Percentiles rank a stretch among this genome's conserved stretches.
Evolutionary conservation across 2,797 vertebrate species (phyloP).

Genomic region (Naso thynnoides): DNA sequence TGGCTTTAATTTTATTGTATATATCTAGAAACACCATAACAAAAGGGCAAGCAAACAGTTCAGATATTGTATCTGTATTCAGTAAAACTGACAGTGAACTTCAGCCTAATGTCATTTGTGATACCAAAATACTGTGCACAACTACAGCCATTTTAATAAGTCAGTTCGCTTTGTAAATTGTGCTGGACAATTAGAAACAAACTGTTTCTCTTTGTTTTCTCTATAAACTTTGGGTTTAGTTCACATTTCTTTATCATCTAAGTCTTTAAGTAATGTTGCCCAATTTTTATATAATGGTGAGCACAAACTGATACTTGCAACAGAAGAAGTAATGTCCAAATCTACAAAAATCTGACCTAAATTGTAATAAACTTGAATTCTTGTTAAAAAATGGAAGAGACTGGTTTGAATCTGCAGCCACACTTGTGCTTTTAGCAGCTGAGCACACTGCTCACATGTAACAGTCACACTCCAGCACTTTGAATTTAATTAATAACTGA

Average conservation of each 20-base stretch:
- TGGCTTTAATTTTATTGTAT: background rate
- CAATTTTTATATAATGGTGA: background rate
- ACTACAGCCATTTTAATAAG: background rate
- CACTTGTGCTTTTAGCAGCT: constrained; percentile 5
- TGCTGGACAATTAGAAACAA: background rate
- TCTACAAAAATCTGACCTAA: background rate
- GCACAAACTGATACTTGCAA: background rate
- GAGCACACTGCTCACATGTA: constrained; percentile 22
- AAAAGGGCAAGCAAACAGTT: background rate
- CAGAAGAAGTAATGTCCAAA: background rate
- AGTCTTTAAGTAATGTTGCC: background rate
- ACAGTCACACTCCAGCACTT: constrained; percentile 30
- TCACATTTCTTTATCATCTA: background rate
- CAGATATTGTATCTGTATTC: background rate
- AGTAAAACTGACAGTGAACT: background rate
- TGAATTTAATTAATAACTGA: constrained; percentile 61
- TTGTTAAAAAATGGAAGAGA: background rate
- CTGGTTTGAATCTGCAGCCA: background rate
- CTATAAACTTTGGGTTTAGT: background rate
- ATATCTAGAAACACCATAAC: background rate
- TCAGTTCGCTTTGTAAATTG: background rate
- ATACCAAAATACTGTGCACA: no score
- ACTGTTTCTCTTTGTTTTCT: background rate
- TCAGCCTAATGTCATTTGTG: background rate
- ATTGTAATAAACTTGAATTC: background rate